Evolutionary conservation across 2,113 vertebrate genomes (phyloP).

Genomic region (Ariopsis seemanni): DNA sequence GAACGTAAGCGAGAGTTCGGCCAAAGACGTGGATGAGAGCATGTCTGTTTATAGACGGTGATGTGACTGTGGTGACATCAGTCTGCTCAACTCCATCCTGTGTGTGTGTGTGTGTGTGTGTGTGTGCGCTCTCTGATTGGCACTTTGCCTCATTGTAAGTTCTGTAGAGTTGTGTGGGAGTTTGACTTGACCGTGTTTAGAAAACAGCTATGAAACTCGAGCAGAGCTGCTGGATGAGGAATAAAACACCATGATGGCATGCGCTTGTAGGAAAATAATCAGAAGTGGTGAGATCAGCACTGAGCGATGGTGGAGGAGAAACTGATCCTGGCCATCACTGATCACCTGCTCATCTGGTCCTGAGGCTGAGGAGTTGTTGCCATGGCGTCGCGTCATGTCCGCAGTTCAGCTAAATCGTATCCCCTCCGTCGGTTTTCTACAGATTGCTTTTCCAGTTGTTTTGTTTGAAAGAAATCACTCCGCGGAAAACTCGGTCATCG

Average conservation of each 20-base stretch:
- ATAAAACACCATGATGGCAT: background rate
- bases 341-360: too few relatives aligned
- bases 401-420: too few relatives aligned
- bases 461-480: too few relatives aligned
- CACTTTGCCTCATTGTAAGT: background rate
- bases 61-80: background rate
- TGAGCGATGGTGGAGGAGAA: too few relatives aligned
- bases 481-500: too few relatives aligned
- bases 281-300: background rate
- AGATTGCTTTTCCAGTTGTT: too few relatives aligned
- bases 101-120: slow-evolving; percentile 8
- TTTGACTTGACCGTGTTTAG: background rate
- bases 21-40: background rate
- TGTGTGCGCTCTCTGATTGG: background rate
- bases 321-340: too few relatives aligned
- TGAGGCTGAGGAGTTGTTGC: too few relatives aligned
- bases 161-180: too few relatives aligned
- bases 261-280: background rate
- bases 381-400: too few relatives aligned
- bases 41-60: background rate
- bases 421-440: too few relatives aligned
- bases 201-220: background rate
- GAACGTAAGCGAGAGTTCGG: background rate
- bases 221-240: background rate
- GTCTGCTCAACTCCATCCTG: background rate